Evolutionary conservation across 30 jellyfish, hydroid and myxozoan species (phyloP), one percentile per base, ranked within the genome.

Genomic region (Clytia hemisphaerica): DNA sequence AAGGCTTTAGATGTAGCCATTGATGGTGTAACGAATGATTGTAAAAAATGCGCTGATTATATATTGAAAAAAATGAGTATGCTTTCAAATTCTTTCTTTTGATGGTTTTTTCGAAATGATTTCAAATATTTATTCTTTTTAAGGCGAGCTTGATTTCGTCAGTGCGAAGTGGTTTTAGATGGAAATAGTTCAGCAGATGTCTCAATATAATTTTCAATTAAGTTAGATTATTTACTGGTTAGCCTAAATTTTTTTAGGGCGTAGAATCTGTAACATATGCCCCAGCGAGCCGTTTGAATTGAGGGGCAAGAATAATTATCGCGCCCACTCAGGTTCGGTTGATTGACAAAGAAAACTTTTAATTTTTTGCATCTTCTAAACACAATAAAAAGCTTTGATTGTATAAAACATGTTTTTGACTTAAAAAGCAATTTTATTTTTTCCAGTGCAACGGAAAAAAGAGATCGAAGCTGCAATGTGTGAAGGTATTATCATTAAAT

Each of bases 381-480:
- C 25, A 49, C 19, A 9, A 40, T 31, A 10, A 16, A 31, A 10
- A 10, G 27, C 7, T 15, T 31, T 12, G 34, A 12, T 51, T 10
- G 29, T 10, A 10, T 10, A 51, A 12, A 21, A 10, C 66, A 7
- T 51, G 66, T 7, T 51, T 51, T 10, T 51, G 9, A 26, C 19
- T 42, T 31, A 24, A n/a, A 9, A 46, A n/a, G 19, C 24, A 4
- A 3, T n/a, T 25, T 18, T 6, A 57, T 3, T 61, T 15, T 58
- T 58, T 58, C 21, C 44, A 83, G 95, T 67, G 33, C 58, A 28
- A 30, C 62, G 81, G 48, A 61, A 57, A 21, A 26, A 37, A 12
- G 93, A 71, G 37, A 60, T 22, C 22, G 95, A 84, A 71, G 80
- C 61, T 31, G 93, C 87, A 19, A 76, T 68, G 48, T 67, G 95